Base-by-base conservation (phyloP, 1,140 invertebrate genomes). In the Dryas iulia region DNA sequence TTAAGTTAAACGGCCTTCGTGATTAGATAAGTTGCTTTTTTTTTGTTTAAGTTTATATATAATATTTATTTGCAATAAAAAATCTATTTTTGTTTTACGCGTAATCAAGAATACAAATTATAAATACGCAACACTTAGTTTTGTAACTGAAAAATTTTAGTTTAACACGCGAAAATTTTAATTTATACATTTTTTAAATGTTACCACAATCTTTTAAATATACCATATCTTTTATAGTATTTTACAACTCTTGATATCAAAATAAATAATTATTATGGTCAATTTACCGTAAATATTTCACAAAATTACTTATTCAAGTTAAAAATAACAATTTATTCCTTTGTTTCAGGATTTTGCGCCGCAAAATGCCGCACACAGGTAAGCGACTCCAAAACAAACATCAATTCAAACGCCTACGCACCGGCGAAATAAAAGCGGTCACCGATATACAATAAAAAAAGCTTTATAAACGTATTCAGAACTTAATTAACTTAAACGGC, bases 291-390 rank as follows among this genome's bases (percentile, higher is more conserved):
- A 6, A 7, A 39, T 18, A n/a, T 47, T 47, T 21, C 10, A 47
- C n/a, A 47, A 47, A 47, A 21, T 47, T 18, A 47, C 6, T 47
- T 47, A 8, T 47, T 47, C 2, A 2, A 47, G 39, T 10, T 47
- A 47, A 47, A 39, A 47, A 47, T 47, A 63, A 39, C 66, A 39
- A 63, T 53, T 66, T 73, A 33, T 54, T 70, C 67, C 76, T 69
- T 78, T 81, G 63, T 88, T 88, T 74, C 84, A 89, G 84, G 71
- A 77, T 59, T 52, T 53, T 58, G 47, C 23, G 63, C 57, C 57
- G 56, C 70, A 76, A 35, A 69, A 89, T 89, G 86, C 86, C 86
- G 35, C 86, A 89, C 69, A 89, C 86, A 81, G 86, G 86, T 89
- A 87, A 78, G 59, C 53, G 26, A 59, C 1, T 47, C 62, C 60